A percentile compares a stretch with the other conserved stretches of the same genome.
Evolutionary conservation across 2,797 vertebrate genomes (phyloP).

Genomic region (Tenualosa ilisha): DNA sequence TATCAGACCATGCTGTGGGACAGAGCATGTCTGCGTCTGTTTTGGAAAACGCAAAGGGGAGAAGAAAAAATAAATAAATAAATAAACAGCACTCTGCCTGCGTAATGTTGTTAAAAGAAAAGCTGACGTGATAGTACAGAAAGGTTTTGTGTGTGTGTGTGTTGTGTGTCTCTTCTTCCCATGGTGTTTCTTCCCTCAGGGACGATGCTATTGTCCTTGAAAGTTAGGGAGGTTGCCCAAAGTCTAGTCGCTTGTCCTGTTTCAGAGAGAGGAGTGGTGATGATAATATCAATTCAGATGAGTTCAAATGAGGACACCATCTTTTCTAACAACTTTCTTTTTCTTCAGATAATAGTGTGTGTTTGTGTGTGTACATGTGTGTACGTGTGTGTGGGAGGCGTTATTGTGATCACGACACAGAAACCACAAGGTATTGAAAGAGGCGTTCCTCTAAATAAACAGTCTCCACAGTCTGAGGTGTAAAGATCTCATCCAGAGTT

Average conservation of each 20-base stretch:
- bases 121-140: conserved; percentile 47
- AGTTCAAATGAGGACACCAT: conserved; percentile 4
- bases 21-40: conserved; percentile 16
- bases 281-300: conserved; percentile 3
- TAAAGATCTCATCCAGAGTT: conserved; percentile 17
- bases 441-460: conserved; percentile 3
- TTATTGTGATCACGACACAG: background rate
- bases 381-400: background rate
- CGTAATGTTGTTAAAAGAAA: conserved; percentile 54
- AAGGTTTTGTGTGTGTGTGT: conserved; percentile 5
- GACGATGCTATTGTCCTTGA: conserved; percentile 35
- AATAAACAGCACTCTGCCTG: conserved; percentile 41
- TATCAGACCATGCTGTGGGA: conserved; percentile 24
- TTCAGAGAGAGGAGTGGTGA: background rate
- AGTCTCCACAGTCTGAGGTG: conserved; percentile 16
- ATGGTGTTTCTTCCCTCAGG: conserved; percentile 32
- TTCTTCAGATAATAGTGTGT: background rate
- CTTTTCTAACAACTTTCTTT: conserved; percentile 1
- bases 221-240: conserved; percentile 9
- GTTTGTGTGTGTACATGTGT: background rate
- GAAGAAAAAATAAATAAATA: background rate
- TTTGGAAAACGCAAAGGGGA: background rate
- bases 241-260: conserved; percentile 10
- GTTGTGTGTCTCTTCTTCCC: conserved; percentile 37
- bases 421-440: background rate